Evolutionary conservation across 1,140 invertebrate species (phyloP).

Genomic region (Kradibia gibbosae): DNA sequence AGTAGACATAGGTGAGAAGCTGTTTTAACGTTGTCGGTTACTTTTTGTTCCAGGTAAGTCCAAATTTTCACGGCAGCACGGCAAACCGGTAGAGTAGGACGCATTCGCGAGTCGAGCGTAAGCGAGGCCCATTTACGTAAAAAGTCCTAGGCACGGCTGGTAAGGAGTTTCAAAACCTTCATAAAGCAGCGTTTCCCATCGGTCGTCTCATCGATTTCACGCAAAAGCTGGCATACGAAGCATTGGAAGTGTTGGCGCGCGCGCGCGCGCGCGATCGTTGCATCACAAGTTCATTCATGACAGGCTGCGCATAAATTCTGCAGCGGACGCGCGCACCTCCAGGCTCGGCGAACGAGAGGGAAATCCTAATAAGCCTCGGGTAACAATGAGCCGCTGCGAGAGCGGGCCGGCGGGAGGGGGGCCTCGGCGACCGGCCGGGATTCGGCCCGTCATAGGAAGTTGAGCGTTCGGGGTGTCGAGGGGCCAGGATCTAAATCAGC

Average conservation of each 20-base stretch:
- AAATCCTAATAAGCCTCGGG: constrained; percentile 25
- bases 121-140: neutral
- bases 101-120: neutral
- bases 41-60: constrained; percentile 39
- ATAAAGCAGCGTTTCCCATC: neutral
- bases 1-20: neutral
- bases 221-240: too few species aligned
- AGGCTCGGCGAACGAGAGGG: neutral
- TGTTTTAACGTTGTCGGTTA: neutral
- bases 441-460: constrained; percentile 5
- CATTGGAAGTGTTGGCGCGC: neutral
- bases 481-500: neutral
- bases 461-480: neutral
- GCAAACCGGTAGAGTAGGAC: too few species aligned
- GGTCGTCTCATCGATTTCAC: constrained; percentile 10
- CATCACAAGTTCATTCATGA: constrained; percentile 18
- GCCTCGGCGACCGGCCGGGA: neutral
- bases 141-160: neutral
- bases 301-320: neutral
- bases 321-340: neutral
- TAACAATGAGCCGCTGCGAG: neutral
- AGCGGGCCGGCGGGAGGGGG: too few species aligned
- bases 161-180: neutral
- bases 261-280: neutral
- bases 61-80: neutral